A percentile compares a stretch with the other conserved stretches of the same genome.
Conservation (phyloP, 2,888 invertebrate genomes). For the Trissolcus brochymenae region DNA sequence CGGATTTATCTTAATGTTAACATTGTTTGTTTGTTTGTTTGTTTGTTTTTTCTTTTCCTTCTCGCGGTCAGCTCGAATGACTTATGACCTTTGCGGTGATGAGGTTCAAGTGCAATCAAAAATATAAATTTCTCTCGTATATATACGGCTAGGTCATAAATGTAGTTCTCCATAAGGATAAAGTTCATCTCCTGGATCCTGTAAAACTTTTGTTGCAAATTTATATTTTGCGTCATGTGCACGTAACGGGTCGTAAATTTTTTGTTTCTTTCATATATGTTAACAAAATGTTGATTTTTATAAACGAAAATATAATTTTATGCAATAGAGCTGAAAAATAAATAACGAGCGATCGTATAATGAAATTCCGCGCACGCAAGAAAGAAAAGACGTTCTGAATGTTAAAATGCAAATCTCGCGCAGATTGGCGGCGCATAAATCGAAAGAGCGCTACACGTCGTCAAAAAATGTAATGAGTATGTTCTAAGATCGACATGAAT, state of each 20-base stretch:
- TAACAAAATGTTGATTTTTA: slow-evolving; percentile 4
- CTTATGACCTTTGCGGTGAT: slow-evolving; percentile 6
- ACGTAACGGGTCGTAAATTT: background rate
- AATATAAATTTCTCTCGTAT: slow-evolving; percentile 14
- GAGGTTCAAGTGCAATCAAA: slow-evolving; percentile 37
- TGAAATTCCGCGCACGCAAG: slow-evolving; percentile 27
- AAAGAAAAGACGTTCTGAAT: slow-evolving; percentile 19
- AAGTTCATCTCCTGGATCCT: slow-evolving; percentile 6
- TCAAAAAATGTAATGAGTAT: slow-evolving; percentile 55
- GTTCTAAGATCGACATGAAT: slow-evolving; percentile 57
- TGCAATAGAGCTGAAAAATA: background rate
- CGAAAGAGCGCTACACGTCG: slow-evolving; percentile 26
- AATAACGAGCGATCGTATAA: slow-evolving; percentile 3
- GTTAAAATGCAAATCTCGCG: slow-evolving; percentile 41
- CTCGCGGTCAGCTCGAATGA: background rate
- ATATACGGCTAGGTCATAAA: slow-evolving; percentile 7
- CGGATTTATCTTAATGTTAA: background rate
- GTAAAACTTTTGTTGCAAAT: background rate
- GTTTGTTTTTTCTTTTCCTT: background rate
- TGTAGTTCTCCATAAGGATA: slow-evolving; percentile 21
- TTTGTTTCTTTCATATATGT: too few species aligned
- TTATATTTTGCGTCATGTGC: background rate
- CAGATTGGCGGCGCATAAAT: slow-evolving; percentile 17
- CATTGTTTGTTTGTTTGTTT: background rate
- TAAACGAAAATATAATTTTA: slow-evolving; percentile 3